These are phyloP conservation scores for Sinocyclocheilus rhinocerous DNA, from an alignment of 2,113 vertebrate species.

Conservation along the genomic window DNA sequence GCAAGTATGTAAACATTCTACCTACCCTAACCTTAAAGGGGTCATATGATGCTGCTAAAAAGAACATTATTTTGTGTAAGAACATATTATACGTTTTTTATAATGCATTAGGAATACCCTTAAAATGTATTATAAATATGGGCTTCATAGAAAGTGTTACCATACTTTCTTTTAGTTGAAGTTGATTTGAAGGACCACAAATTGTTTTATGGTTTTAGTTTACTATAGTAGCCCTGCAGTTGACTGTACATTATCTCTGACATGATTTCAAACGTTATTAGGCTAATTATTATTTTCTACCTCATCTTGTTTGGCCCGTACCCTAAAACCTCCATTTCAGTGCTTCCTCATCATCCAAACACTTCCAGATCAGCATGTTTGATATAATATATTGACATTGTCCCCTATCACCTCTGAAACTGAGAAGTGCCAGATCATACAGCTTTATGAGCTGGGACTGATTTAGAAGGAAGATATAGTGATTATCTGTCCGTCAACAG, in stretches of 20 bases:
- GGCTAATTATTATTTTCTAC: not conserved
- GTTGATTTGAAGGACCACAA: too few relatives aligned
- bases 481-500: constrained; percentile 37
- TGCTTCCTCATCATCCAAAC: not conserved
- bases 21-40: too few relatives aligned
- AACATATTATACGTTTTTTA: too few relatives aligned
- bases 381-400: constrained; percentile 22
- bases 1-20: too few relatives aligned
- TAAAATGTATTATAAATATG: too few relatives aligned
- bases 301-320: not conserved
- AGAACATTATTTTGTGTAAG: too few relatives aligned
- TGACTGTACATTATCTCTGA: not conserved
- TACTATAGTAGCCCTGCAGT: not conserved
- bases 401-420: constrained; percentile 4
- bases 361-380: constrained; percentile 19
- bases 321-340: not conserved
- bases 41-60: too few relatives aligned
- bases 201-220: not conserved
- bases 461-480: constrained; percentile 37
- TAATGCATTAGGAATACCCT: too few relatives aligned
- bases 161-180: too few relatives aligned
- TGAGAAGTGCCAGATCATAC: not conserved
- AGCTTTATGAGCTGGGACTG: constrained; percentile 21
- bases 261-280: not conserved
- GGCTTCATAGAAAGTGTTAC: too few relatives aligned